A percentile compares a stretch with the other conserved stretches of the same genome.
Conservation (phyloP, 2,797 vertebrate species). For the Babyrousa celebensis region DNA sequence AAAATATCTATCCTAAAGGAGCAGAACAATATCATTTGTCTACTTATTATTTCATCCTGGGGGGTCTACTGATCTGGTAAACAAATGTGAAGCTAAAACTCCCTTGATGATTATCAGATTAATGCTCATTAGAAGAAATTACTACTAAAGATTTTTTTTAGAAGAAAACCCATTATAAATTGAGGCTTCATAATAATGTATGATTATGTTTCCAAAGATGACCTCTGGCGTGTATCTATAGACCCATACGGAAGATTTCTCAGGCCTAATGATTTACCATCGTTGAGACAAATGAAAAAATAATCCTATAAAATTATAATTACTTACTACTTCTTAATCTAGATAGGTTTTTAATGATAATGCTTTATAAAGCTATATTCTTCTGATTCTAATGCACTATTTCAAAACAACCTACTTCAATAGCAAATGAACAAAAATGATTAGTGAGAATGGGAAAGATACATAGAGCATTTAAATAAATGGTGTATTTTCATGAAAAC, state of each 20-base stretch:
- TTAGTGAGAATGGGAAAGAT: conserved; percentile 82
- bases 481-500: conserved; percentile 87
- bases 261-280: conserved; percentile 86
- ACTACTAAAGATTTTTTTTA: conserved; percentile 90
- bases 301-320: conserved; percentile 82
- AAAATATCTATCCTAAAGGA: conserved; percentile 28
- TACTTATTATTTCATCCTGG: conserved; percentile 62
- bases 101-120: conserved; percentile 85
- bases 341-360: conserved; percentile 76
- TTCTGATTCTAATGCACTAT: conserved; percentile 75
- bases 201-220: conserved; percentile 88
- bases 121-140: conserved; percentile 89
- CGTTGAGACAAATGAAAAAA: conserved; percentile 90
- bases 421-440: conserved; percentile 84
- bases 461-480: conserved; percentile 85
- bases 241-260: conserved; percentile 83
- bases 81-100: conserved; percentile 84
- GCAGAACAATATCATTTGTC: conserved; percentile 51
- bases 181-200: conserved; percentile 88
- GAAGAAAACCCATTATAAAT: conserved; percentile 87
- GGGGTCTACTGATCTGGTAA: conserved; percentile 73
- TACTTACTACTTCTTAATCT: conserved; percentile 78
- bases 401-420: conserved; percentile 58
- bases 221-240: conserved; percentile 87
- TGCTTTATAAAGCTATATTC: conserved; percentile 77